Evolutionary conservation across 2,888 invertebrate genomes (phyloP).

Genomic region (Hanleya hanleyi): DNA sequence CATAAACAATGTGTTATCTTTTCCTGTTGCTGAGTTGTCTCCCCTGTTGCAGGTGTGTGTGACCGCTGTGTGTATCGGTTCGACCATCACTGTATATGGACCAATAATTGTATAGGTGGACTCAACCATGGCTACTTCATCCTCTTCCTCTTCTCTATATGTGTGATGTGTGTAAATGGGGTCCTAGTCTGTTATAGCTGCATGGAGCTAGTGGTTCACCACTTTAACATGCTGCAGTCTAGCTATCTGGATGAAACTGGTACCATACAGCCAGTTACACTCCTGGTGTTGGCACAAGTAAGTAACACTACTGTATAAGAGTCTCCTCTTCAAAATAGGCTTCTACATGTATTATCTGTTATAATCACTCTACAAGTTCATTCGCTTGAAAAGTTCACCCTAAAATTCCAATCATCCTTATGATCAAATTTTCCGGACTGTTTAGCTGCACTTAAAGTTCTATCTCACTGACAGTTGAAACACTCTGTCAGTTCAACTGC

Average conservation of each 20-base stretch:
- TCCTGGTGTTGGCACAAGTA: slow-evolving; percentile 65
- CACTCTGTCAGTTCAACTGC: too few relatives aligned
- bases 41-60: slow-evolving; percentile 58
- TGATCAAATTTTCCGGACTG: too few relatives aligned
- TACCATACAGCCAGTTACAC: slow-evolving; percentile 51
- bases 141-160: slow-evolving; percentile 60
- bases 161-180: slow-evolving; percentile 62
- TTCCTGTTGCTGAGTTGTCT: not conserved
- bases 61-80: slow-evolving; percentile 69
- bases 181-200: slow-evolving; percentile 53
- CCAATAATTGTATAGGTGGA: slow-evolving; percentile 71
- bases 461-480: too few relatives aligned
- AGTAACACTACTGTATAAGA: not conserved
- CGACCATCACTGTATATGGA: slow-evolving; percentile 73
- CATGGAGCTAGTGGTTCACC: slow-evolving; percentile 49
- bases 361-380: too few relatives aligned
- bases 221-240: slow-evolving; percentile 52
- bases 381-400: too few relatives aligned
- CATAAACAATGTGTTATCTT: not conserved
- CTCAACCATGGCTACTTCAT: slow-evolving; percentile 69
- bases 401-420: too few relatives aligned
- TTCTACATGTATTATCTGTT: not conserved
- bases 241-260: slow-evolving; percentile 55
- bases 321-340: not conserved
- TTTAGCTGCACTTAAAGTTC: too few relatives aligned